Evolutionary conservation across 1,140 invertebrate genomes (phyloP).

Genomic region (Drosophila virilis): DNA sequence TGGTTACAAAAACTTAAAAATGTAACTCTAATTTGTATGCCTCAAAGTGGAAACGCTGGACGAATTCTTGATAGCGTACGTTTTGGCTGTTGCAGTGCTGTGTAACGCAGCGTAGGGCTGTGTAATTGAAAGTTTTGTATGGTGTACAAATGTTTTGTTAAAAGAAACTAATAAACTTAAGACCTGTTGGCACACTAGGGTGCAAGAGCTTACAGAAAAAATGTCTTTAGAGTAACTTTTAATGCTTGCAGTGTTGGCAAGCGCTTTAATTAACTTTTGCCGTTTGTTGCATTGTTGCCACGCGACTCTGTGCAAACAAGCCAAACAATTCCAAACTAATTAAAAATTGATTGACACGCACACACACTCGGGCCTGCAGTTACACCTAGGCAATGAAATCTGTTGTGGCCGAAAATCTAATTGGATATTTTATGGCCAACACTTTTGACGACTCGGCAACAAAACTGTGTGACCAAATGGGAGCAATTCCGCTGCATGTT

Average conservation of each 20-base stretch:
- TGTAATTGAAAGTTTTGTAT: too few relatives aligned
- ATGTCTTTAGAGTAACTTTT: slow-evolving; percentile 20
- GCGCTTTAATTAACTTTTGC: slow-evolving; percentile 52
- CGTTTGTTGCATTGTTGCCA: slow-evolving; percentile 3
- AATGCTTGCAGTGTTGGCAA: slow-evolving; percentile 12
- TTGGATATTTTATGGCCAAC: slow-evolving; percentile 78
- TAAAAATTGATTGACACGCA: slow-evolving; percentile 78
- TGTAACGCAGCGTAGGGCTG: neutral
- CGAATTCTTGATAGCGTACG: too few relatives aligned
- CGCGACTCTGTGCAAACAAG: slow-evolving; percentile 17
- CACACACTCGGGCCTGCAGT: neutral
- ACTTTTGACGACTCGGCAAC: slow-evolving; percentile 64
- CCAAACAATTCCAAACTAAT: slow-evolving; percentile 79
- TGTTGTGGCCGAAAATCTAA: slow-evolving; percentile 65
- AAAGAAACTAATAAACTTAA: neutral
- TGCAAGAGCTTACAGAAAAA: slow-evolving; percentile 9
- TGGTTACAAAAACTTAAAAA: neutral
- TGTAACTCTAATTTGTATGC: too few relatives aligned
- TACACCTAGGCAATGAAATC: slow-evolving; percentile 53
- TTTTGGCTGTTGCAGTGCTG: neutral
- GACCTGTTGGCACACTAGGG: neutral
- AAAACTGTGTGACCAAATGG: slow-evolving; percentile 45
- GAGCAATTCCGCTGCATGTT: slow-evolving; percentile 76
- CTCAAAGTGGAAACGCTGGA: too few relatives aligned
- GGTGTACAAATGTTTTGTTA: neutral